Evolutionary conservation across 2,888 invertebrate genomes (phyloP).

Genomic region (Agriotes lineatus): DNA sequence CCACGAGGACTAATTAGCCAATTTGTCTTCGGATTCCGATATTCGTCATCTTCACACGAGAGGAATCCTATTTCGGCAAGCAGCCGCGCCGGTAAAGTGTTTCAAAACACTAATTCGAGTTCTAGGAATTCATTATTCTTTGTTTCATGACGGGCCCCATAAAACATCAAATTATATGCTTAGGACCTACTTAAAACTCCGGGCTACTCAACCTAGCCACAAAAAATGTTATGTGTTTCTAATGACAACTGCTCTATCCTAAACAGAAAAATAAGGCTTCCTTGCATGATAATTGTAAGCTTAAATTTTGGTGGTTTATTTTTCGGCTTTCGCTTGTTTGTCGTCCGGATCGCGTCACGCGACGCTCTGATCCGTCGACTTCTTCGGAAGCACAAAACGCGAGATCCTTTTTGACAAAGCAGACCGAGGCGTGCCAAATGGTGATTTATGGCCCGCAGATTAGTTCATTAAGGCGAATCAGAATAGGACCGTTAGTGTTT

Average conservation of each 20-base stretch:
- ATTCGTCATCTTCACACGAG: constrained; percentile 26
- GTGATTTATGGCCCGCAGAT: no score
- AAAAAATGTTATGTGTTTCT: constrained; percentile 51
- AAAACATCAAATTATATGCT: constrained; percentile 56
- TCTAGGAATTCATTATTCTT: constrained; percentile 56
- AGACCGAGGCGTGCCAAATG: no score
- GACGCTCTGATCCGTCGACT: no score
- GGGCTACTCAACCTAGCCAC: constrained; percentile 45
- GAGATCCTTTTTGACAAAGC: no score
- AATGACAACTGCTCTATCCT: constrained; percentile 47
- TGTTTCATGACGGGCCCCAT: constrained; percentile 55
- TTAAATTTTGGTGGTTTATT: constrained; percentile 26
- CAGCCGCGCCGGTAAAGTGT: constrained; percentile 35
- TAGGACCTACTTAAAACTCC: constrained; percentile 50
- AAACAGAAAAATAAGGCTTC: constrained; percentile 41
- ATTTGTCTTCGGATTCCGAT: constrained; percentile 31
- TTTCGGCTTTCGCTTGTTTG: constrained; percentile 23
- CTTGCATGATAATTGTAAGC: constrained; percentile 41
- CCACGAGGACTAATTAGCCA: constrained; percentile 26
- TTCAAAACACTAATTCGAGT: constrained; percentile 47
- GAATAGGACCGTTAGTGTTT: no score
- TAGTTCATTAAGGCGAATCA: no score
- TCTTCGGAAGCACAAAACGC: no score
- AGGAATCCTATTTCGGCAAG: constrained; percentile 2
- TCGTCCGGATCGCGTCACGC: background rate